These are phyloP conservation scores for Labeo rohita DNA, from an alignment of 2,113 vertebrate species.

Conservation along the genomic window DNA sequence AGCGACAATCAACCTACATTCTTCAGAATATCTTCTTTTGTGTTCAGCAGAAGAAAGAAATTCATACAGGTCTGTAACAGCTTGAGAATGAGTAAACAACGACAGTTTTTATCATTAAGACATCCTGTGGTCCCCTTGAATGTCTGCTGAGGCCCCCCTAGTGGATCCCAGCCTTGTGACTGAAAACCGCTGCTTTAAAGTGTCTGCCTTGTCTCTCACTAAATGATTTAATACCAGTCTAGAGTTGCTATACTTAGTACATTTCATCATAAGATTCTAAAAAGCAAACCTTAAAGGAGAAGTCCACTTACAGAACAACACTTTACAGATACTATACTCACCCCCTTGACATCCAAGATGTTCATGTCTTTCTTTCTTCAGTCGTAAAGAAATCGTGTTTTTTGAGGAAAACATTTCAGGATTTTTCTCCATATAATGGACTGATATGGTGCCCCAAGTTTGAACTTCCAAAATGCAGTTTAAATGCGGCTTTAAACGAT, in stretches of 20 bases:
- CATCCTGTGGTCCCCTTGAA: not conserved
- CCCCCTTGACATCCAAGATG: too few species aligned
- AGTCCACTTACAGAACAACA: too few species aligned
- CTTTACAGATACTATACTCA: too few species aligned
- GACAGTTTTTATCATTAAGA: not conserved
- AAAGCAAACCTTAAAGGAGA: too few species aligned
- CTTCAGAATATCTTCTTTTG: not conserved
- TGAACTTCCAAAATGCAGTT: too few species aligned
- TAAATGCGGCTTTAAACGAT: too few species aligned
- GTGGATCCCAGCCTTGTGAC: not conserved
- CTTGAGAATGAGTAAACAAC: not conserved
- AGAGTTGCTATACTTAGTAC: not conserved
- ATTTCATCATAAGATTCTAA: not conserved
- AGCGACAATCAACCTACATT: not conserved
- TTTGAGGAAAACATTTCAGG: too few species aligned
- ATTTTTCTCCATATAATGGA: too few species aligned
- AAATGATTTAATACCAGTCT: not conserved
- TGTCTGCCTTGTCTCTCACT: not conserved
- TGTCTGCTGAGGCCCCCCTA: not conserved
- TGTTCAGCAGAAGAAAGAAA: not conserved
- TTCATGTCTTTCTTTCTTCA: too few species aligned
- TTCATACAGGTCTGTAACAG: not conserved
- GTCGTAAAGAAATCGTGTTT: too few species aligned
- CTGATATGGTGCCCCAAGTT: too few species aligned
- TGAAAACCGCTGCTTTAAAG: not conserved